Percentiles rank a stretch among this genome's conserved stretches.
phyloP scores from a whole-genome alignment of 1,140 invertebrate genomes.

The Lethrus apterus region DNA sequence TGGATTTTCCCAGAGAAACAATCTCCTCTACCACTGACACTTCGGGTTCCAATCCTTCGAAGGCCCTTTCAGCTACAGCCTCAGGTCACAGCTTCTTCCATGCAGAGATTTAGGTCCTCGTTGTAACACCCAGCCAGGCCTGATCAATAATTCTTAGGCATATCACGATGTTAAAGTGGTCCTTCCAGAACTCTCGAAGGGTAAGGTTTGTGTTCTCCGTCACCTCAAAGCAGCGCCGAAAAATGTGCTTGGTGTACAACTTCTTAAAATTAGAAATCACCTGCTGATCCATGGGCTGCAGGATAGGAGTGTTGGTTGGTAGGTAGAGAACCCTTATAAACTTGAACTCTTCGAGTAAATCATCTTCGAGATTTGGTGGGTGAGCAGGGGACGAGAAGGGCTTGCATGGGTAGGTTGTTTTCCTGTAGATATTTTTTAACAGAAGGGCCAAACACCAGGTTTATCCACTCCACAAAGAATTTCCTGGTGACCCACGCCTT shows the following conservation, averaged over 20 bases:
- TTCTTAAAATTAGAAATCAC: conserved; percentile 35
- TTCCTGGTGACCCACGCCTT: conserved; percentile 38
- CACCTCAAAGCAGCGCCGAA: conserved; percentile 46
- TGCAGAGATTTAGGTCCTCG: conserved; percentile 27
- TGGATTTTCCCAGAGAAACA: conserved; percentile 30
- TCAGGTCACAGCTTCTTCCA: conserved; percentile 33
- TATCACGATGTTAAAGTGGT: conserved; percentile 24
- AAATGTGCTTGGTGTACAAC: conserved; percentile 43
- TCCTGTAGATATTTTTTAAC: conserved; percentile 36
- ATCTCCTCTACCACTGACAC: conserved; percentile 31
- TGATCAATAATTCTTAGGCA: conserved; percentile 33
- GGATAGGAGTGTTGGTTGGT: conserved; percentile 23
- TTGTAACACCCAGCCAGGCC: conserved; percentile 26
- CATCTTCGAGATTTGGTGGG: conserved; percentile 28
- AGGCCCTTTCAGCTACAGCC: conserved; percentile 23
- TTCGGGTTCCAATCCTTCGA: conserved; percentile 24
- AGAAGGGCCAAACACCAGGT: conserved; percentile 30
- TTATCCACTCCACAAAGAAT: conserved; percentile 34
- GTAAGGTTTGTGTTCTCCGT: conserved; percentile 22
- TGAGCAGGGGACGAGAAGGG: conserved; percentile 33
- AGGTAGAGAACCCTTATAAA: conserved; percentile 25
- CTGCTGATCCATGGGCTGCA: conserved; percentile 41
- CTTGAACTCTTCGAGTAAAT: conserved; percentile 27
- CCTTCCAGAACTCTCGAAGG: conserved; percentile 24
- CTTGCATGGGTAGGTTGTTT: conserved; percentile 31